phyloP scores from a whole-genome alignment of 2,888 invertebrate species.

The Caenorhabditis panamensis region DNA sequence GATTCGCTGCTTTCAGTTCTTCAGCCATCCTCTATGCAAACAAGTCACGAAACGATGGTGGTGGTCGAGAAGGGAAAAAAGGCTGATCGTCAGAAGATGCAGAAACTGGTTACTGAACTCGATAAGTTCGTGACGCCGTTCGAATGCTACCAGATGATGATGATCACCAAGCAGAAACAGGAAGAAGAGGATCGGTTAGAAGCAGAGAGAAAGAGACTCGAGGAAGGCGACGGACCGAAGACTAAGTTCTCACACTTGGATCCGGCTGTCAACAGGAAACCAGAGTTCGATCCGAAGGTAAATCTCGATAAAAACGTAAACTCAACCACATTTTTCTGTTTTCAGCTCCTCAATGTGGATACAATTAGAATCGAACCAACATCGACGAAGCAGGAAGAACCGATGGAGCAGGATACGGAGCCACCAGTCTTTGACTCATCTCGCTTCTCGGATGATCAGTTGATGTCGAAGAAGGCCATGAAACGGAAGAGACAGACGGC shows the following conservation, averaged over 20 bases:
- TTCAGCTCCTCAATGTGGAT: constrained; percentile 41
- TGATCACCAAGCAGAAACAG: constrained; percentile 63
- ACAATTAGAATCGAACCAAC: constrained; percentile 8
- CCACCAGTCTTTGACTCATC: constrained; percentile 38
- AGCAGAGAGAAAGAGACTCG: constrained; percentile 49
- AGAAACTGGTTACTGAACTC: constrained; percentile 31
- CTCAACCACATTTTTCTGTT: not conserved
- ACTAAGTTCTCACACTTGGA: constrained; percentile 69
- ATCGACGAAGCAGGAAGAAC: not conserved
- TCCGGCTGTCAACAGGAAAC: constrained; percentile 62
- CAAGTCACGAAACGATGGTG: constrained; percentile 2
- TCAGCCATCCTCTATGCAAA: not conserved
- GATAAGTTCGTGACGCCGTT: constrained; percentile 69
- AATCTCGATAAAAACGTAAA: not conserved
- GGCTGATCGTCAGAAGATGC: constrained; percentile 11
- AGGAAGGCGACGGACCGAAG: constrained; percentile 56
- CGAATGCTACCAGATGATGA: constrained; percentile 66
- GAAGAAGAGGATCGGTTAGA: constrained; percentile 55
- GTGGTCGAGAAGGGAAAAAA: constrained; percentile 42
- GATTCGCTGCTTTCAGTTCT: constrained; percentile 46
- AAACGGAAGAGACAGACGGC: constrained; percentile 61
- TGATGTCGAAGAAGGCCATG: constrained; percentile 69
- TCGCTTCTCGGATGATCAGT: constrained; percentile 63
- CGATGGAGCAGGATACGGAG: constrained; percentile 16
- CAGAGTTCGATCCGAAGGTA: constrained; percentile 57